Evolutionary conservation across 35 echinoderm and acorn worm species (phyloP).

Genomic region (Antedon bifida): DNA sequence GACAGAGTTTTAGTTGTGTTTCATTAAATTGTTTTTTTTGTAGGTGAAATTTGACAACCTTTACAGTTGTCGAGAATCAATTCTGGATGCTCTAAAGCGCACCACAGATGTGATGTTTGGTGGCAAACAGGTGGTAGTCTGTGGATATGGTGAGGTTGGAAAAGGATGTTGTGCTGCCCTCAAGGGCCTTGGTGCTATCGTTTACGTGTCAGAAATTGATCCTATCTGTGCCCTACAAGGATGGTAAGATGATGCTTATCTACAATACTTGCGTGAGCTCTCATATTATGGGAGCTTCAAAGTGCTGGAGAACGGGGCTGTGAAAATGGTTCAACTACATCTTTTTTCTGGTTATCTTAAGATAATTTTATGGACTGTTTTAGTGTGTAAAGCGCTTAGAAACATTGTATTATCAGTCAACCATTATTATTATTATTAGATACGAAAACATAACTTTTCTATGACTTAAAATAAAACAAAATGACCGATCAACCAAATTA

Average conservation of each 20-base stretch:
- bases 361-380: background rate
- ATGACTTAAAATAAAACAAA: too few species aligned
- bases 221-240: slow-evolving; percentile 98
- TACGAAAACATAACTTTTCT: too few species aligned
- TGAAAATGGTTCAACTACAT: background rate
- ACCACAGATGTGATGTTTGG: slow-evolving; percentile 99
- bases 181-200: slow-evolving; percentile 82
- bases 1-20: too few species aligned
- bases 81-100: slow-evolving; percentile 81
- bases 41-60: slow-evolving; percentile 99
- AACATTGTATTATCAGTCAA: too few species aligned
- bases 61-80: slow-evolving; percentile 88
- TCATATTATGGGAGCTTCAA: too few species aligned
- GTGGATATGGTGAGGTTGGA: slow-evolving; percentile 87
- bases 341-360: background rate
- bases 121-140: slow-evolving; percentile 85
- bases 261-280: background rate
- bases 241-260: slow-evolving; percentile 33
- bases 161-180: slow-evolving; percentile 96
- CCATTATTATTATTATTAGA: too few species aligned
- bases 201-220: slow-evolving; percentile 87
- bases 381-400: too few species aligned
- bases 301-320: too few species aligned
- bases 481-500: too few species aligned
- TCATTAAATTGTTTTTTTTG: too few species aligned